These are phyloP conservation scores for Microcebus jonahi DNA, from an alignment of 2,113 vertebrate genomes.

Conservation along the genomic window DNA sequence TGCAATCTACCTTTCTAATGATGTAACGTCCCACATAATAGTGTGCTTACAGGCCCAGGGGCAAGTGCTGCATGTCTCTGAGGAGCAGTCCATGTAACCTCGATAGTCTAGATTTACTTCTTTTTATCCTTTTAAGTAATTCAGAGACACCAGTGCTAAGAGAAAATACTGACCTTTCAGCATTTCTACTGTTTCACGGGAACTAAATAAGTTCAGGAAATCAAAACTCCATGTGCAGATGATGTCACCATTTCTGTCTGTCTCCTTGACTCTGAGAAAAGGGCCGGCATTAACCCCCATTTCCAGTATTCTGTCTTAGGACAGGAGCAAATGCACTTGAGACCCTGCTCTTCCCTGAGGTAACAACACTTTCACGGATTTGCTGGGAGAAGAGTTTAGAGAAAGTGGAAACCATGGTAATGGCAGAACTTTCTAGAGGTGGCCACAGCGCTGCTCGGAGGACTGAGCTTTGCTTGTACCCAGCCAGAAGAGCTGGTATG, in stretches of 20 bases:
- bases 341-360: not conserved
- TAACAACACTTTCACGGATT: too few species aligned
- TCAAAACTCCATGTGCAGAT: not conserved
- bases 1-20: not conserved
- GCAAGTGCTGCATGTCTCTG: accelerated
- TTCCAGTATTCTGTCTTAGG: not conserved
- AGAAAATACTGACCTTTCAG: not conserved
- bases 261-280: not conserved
- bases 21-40: accelerated
- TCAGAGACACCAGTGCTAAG: not conserved
- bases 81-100: accelerated
- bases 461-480: not conserved
- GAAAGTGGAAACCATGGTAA: accelerated
- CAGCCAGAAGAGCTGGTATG: not conserved
- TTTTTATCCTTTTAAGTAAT: not conserved
- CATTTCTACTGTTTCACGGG: not conserved
- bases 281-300: too few species aligned
- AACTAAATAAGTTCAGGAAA: not conserved
- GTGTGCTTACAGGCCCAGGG: accelerated
- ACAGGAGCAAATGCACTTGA: too few species aligned
- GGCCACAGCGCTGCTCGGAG: not conserved
- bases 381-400: not conserved
- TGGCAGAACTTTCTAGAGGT: accelerated
- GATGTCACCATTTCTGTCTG: not conserved
- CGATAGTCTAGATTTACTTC: too few species aligned